phyloP scores from a whole-genome alignment of 1,140 invertebrate species.

The Phenacoccus solenopsis region DNA sequence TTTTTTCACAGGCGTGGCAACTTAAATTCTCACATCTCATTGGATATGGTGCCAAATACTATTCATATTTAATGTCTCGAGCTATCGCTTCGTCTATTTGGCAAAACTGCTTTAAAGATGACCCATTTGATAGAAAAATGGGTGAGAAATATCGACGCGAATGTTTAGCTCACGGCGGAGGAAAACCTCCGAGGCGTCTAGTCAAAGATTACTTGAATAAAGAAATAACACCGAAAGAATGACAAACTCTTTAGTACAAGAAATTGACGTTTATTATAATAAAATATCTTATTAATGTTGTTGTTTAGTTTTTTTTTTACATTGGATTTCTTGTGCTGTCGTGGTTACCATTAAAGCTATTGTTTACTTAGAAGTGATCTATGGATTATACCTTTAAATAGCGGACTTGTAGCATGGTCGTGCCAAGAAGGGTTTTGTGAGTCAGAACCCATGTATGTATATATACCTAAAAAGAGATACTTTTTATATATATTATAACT shows the following conservation, averaged over 20 bases:
- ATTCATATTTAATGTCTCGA: slow-evolving; percentile 89
- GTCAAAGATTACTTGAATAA: slow-evolving; percentile 58
- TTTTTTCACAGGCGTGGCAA: slow-evolving; percentile 67
- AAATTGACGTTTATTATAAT: slow-evolving; percentile 31
- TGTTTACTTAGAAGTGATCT: too few relatives aligned
- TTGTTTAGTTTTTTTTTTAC: not conserved
- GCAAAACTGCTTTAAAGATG: slow-evolving; percentile 69
- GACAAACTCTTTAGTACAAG: slow-evolving; percentile 38
- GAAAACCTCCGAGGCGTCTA: slow-evolving; percentile 56
- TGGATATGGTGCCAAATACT: slow-evolving; percentile 97
- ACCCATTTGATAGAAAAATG: slow-evolving; percentile 63
- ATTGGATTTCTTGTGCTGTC: too few relatives aligned
- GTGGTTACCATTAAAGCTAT: too few relatives aligned
- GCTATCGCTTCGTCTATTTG: slow-evolving; percentile 89
- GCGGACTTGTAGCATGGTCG: too few relatives aligned
- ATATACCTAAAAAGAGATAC: too few relatives aligned
- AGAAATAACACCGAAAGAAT: slow-evolving; percentile 47
- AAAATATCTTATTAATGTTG: not conserved
- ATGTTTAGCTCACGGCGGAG: slow-evolving; percentile 79
- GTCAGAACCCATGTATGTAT: too few relatives aligned
- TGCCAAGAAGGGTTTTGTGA: too few relatives aligned
- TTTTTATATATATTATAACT: too few relatives aligned
- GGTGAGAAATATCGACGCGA: slow-evolving; percentile 65
- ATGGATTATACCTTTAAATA: too few relatives aligned
- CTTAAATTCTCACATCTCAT: slow-evolving; percentile 91